Base-by-base conservation (phyloP, 1,140 invertebrate genomes). In the Papilio helenus region DNA sequence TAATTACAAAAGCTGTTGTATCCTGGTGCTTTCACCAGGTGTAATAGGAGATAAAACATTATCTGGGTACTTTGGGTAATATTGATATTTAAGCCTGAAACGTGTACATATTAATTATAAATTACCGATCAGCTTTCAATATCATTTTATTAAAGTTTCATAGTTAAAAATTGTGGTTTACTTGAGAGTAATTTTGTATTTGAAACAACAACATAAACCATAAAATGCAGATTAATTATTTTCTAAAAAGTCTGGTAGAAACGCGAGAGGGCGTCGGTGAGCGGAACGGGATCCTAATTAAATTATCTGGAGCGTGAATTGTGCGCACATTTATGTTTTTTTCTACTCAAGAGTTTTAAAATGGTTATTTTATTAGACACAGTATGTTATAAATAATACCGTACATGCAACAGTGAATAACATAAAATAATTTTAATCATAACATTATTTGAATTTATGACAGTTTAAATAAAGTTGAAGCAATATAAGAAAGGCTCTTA, bases 251-350 rank as follows among this genome's bases (percentile, higher is more conserved):
- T 90, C 87, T 87, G 79, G 81, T 86, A 90, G 90, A 91, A 90
- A 90, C 86, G 87, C 86, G 88, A 92, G 89, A 90, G 84, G 91
- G 85, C 81, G 79, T 81, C 84, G 72, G 86, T 23, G 83, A 88
- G 86, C 90, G 90, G 90, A 93, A 93, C 92, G 91, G 79, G 90
- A 87, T 93, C 92, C 92, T 93, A 94, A 94, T 94, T 93, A 93
- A 91, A 89, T 81, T 88, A 90, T 91, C 82, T 87, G 85, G 92
- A 93, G 90, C 92, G 89, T 89, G 82, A 89, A 88, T 61, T 79
- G 74, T 84, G 86, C 88, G 85, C 85, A 85, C 85, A 85, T 84
- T 82, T 84, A 86, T 82, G 85, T 81, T 49, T 82, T 83, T 85
- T 88, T 87, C 86, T 23, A 83, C 82, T 84, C 79, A 81, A 23